phyloP scores from a whole-genome alignment of 1,140 invertebrate species.

The Littorina saxatilis region DNA sequence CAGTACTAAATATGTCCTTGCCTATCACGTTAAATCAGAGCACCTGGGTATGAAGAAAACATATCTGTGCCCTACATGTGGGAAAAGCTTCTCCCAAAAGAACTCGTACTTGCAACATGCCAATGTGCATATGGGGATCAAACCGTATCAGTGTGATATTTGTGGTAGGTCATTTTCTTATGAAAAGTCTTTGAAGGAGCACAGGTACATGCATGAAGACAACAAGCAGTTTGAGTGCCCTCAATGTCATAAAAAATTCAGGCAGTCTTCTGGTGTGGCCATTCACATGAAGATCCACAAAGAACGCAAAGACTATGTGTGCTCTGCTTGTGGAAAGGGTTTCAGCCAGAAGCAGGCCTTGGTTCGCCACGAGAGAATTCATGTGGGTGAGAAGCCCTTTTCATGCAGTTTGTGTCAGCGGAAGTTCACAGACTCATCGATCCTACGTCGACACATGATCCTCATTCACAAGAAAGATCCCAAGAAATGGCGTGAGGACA shows the following conservation, averaged over 20 bases:
- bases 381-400: conserved; percentile 72
- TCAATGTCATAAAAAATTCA: conserved; percentile 65
- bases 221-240: conserved; percentile 63
- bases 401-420: conserved; percentile 63
- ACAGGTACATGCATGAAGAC: conserved; percentile 67
- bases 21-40: conserved; percentile 65
- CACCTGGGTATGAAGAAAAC: conserved; percentile 66
- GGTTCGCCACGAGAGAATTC: conserved; percentile 67
- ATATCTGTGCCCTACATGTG: conserved; percentile 70
- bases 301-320: conserved; percentile 63
- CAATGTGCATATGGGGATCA: conserved; percentile 69
- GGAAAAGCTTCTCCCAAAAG: conserved; percentile 70
- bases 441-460: conserved; percentile 71
- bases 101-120: conserved; percentile 67
- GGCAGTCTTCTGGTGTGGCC: conserved; percentile 61
- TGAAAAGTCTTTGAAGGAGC: conserved; percentile 66
- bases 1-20: conserved; percentile 66
- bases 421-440: conserved; percentile 68
- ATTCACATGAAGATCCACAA: conserved; percentile 69
- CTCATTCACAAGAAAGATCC: conserved; percentile 65
- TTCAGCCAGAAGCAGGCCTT: conserved; percentile 72
- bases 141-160: conserved; percentile 67
- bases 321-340: conserved; percentile 68
- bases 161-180: conserved; percentile 68
- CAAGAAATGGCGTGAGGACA: conserved; percentile 57